These are phyloP conservation scores for Poeciliopsis infans DNA, from an alignment of 2,797 vertebrate genomes.

Conservation along the genomic window DNA sequence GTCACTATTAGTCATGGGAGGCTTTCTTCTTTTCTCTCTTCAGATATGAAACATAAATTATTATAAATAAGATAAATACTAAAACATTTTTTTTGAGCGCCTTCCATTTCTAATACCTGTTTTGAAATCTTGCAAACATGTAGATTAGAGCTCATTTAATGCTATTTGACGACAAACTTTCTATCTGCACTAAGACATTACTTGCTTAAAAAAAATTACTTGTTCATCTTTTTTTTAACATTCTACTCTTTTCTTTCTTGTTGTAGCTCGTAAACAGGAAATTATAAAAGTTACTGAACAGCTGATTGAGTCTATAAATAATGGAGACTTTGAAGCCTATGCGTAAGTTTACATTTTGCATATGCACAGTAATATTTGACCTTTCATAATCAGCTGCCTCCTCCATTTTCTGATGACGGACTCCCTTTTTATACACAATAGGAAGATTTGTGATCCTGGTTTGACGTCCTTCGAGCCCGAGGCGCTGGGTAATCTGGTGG, in stretches of 20 bases:
- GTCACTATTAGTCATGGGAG: conserved; percentile 76
- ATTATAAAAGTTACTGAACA: conserved; percentile 94
- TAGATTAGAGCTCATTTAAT: conserved; percentile 69
- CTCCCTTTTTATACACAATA: conserved; percentile 49
- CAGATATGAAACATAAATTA: conserved; percentile 18
- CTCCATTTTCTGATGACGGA: conserved; percentile 6
- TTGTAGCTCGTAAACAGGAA: conserved; percentile 82
- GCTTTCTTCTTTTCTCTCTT: conserved; percentile 47
- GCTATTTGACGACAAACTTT: conserved; percentile 40
- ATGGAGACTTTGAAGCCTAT: conserved; percentile 95
- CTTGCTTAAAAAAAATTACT: conserved; percentile 42
- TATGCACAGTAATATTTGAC: neutral
- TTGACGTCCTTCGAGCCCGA: conserved; percentile 96
- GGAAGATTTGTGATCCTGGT: conserved; percentile 94
- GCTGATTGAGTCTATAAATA: conserved; percentile 88
- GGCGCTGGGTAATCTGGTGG: conserved; percentile 94
- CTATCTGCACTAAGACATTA: conserved; percentile 40
- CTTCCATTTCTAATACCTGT: conserved; percentile 76
- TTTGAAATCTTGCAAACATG: conserved; percentile 41
- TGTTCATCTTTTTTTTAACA: conserved; percentile 11
- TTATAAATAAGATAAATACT: conserved; percentile 3
- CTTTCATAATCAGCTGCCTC: neutral
- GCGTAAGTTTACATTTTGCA: conserved; percentile 81
- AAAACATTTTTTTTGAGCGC: conserved; percentile 31
- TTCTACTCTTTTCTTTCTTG: conserved; percentile 50